These are phyloP conservation scores for Acronicta aceris DNA, from an alignment of 2,888 invertebrate genomes.

Conservation along the genomic window DNA sequence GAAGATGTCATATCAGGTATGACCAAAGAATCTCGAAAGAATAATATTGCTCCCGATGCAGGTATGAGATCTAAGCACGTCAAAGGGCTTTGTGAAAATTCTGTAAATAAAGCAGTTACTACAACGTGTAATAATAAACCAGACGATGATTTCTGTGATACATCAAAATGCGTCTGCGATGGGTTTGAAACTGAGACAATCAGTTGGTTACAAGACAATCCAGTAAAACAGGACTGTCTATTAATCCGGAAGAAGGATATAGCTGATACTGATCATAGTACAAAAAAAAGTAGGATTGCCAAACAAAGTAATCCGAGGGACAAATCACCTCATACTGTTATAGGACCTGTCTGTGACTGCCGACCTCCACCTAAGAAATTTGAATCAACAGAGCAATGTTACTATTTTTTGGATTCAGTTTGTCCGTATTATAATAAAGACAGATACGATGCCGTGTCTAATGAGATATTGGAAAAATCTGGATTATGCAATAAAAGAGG, in stretches of 20 bases:
- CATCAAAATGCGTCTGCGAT: slow-evolving; percentile 64
- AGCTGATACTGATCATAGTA: background rate
- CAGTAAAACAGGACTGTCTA: background rate
- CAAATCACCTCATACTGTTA: slow-evolving; percentile 52
- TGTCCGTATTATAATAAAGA: slow-evolving; percentile 59
- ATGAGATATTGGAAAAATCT: slow-evolving; percentile 61
- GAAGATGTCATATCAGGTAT: slow-evolving; percentile 55
- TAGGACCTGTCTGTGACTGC: slow-evolving; percentile 16
- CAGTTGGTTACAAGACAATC: slow-evolving; percentile 10
- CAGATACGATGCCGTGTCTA: slow-evolving; percentile 56
- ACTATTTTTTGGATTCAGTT: slow-evolving; percentile 53
- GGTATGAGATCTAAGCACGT: slow-evolving; percentile 35
- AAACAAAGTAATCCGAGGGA: background rate
- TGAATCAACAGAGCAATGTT: slow-evolving; percentile 52
- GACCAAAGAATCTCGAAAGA: slow-evolving; percentile 34
- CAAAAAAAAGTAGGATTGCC: background rate
- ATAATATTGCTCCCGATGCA: slow-evolving; percentile 4
- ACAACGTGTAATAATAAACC: slow-evolving; percentile 62
- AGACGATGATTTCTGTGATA: slow-evolving; percentile 55
- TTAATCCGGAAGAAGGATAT: background rate
- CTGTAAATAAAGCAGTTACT: slow-evolving; percentile 62
- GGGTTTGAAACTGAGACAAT: slow-evolving; percentile 35
- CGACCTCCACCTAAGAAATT: slow-evolving; percentile 17
- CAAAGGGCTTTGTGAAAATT: slow-evolving; percentile 43
- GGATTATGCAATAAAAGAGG: slow-evolving; percentile 46